phyloP scores from a whole-genome alignment of 1,140 invertebrate species.

The Manduca sexta region DNA sequence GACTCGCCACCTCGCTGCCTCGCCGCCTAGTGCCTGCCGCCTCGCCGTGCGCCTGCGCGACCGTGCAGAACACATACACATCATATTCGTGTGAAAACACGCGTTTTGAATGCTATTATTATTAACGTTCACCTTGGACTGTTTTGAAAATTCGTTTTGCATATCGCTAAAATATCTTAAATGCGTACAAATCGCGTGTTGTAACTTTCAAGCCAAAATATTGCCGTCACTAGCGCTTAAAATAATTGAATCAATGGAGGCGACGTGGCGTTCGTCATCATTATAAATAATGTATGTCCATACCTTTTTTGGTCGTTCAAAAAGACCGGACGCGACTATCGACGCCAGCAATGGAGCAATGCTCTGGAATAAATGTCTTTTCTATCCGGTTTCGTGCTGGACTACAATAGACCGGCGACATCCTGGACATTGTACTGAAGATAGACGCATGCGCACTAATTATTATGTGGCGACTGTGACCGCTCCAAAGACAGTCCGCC shows the following conservation, averaged over 20 bases:
- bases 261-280: conserved; percentile 49
- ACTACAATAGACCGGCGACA: conserved; percentile 10
- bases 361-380: conserved; percentile 44
- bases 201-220: too few relatives aligned
- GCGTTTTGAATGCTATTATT: conserved; percentile 3
- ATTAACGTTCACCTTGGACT: conserved; percentile 9
- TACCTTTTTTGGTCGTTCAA: conserved; percentile 68
- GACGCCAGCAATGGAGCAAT: conserved; percentile 49
- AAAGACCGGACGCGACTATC: conserved; percentile 67
- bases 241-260: conserved; percentile 44
- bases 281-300: conserved; percentile 64
- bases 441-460: too few relatives aligned
- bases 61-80: conserved; percentile 53
- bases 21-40: too few relatives aligned
- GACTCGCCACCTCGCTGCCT: conserved; percentile 4
- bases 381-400: neutral
- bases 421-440: conserved; percentile 39
- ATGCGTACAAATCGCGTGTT: neutral
- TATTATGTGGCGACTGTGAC: too few relatives aligned
- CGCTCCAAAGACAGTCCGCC: too few relatives aligned
- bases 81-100: conserved; percentile 32
- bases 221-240: conserved; percentile 31
- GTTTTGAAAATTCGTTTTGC: neutral
- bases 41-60: conserved; percentile 39
- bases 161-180: neutral